Base-by-base conservation (phyloP, 1,140 invertebrate genomes). In the Coboldia fuscipes region DNA sequence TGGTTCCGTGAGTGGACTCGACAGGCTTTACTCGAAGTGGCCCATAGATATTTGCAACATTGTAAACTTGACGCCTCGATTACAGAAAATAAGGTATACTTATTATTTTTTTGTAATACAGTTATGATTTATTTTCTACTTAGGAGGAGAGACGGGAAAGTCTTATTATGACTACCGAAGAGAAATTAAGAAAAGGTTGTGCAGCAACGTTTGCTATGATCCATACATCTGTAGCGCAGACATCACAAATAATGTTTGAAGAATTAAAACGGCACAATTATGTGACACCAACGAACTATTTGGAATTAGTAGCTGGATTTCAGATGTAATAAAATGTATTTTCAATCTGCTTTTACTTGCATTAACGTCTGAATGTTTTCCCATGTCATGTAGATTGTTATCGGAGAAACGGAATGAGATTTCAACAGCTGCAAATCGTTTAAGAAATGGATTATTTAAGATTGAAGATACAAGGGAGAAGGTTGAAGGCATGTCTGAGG, bases 1-100 rank as follows among this genome's bases (percentile, higher is more conserved):
- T 89, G 81, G 79, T 85, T 85, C 48, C 62, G 71, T 45, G 74
- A 83, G 45, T 90, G 84, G 82, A 79, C 82, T 0, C 62, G 68
- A 35, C 75, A 83, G 49, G 82, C 83, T n/a, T 57, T 89, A 13
- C 57, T 86, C 9, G 81, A 85, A 59, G 79, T 88, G 8, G 74
- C 75, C 20, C 63, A 68, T 42, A 73, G 72, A 54, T 78, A 72
- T 53, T 56, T 78, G 21, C 57, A 57, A 26, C 66, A 68, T 38
- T 65, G 77, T 34, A 67, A 75, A 49, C 60, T 78, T 35, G 60
- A 72, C 17, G 63, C 62, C 26, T 68, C 66, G 13, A 74, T 75
- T 35, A 70, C 66, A 32, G 70, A 65, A 20, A 61, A 52, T 39
- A 60, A 61, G 42, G 60, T 58, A 37, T 46, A n/a, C n/a, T n/a